phyloP scores from a whole-genome alignment of 2,113 vertebrate species.

The Mustela nigripes region DNA sequence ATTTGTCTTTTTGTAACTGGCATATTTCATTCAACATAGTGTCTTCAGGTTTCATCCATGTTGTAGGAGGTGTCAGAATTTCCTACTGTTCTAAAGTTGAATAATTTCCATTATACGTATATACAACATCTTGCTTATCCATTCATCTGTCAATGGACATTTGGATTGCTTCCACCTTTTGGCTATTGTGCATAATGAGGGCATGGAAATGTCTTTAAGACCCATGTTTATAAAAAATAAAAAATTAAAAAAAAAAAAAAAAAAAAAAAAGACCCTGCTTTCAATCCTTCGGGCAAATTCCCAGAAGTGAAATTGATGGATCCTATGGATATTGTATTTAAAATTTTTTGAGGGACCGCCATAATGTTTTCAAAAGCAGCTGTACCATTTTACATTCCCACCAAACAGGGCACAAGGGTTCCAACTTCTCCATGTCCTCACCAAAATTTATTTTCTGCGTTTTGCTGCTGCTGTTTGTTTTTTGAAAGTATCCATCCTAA shows the following conservation, averaged over 20 bases:
- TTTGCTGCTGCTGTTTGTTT: neutral
- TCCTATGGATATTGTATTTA: neutral
- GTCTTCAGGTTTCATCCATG: neutral
- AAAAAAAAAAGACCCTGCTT: neutral
- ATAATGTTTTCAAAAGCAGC: neutral
- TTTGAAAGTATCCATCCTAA: neutral
- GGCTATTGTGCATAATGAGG: neutral
- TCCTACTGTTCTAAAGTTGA: neutral
- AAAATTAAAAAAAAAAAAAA: no score
- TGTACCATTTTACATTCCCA: neutral
- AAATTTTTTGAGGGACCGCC: neutral
- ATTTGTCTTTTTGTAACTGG: neutral
- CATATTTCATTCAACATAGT: neutral
- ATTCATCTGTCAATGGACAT: neutral
- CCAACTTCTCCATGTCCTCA: neutral
- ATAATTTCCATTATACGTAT: neutral
- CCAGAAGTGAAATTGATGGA: neutral
- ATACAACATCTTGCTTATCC: neutral
- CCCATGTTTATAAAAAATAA: no score
- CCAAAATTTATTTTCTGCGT: neutral
- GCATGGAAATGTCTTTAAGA: neutral
- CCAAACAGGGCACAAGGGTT: neutral
- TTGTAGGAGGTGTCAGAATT: neutral
- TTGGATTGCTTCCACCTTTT: neutral
- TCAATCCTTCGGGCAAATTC: neutral